phyloP scores from a whole-genome alignment of 2,888 invertebrate species.

The Drosophila gaucha region DNA sequence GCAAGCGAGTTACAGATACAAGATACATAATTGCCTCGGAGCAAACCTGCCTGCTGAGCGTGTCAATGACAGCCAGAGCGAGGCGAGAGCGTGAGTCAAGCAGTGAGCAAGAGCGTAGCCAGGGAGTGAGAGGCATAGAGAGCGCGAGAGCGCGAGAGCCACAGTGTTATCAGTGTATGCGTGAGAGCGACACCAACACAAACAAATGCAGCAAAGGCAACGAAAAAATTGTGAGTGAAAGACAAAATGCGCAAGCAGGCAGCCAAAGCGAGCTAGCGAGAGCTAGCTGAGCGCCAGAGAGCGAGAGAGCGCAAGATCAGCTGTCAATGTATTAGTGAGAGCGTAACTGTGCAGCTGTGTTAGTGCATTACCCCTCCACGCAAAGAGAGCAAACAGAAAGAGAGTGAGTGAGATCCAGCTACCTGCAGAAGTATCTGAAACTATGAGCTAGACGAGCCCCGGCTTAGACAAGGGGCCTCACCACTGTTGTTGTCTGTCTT shows the following conservation, averaged over 20 bases:
- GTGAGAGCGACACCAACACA: conserved; percentile 69
- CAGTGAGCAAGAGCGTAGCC: conserved; percentile 1
- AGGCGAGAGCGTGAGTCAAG: conserved; percentile 7
- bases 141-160: neutral
- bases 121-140: conserved; percentile 1
- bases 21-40: conserved; percentile 75
- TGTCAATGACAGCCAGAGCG: conserved; percentile 71
- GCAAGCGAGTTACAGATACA: conserved; percentile 69
- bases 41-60: conserved; percentile 69
- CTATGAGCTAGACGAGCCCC: conserved; percentile 37
- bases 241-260: conserved; percentile 34
- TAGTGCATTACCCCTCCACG: conserved; percentile 66
- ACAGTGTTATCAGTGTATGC: conserved; percentile 34
- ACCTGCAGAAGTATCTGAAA: conserved; percentile 39
- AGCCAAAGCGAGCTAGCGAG: conserved; percentile 6
- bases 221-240: conserved; percentile 51
- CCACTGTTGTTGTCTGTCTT: conserved; percentile 24
- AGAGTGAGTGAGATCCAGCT: conserved; percentile 9
- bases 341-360: conserved; percentile 36
- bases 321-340: conserved; percentile 48
- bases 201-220: conserved; percentile 29
- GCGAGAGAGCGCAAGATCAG: conserved; percentile 28
- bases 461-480: conserved; percentile 65
- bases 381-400: neutral
- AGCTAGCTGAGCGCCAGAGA: conserved; percentile 7